phyloP scores from a whole-genome alignment of 2,888 invertebrate genomes.

The Apocheima hispidaria region DNA sequence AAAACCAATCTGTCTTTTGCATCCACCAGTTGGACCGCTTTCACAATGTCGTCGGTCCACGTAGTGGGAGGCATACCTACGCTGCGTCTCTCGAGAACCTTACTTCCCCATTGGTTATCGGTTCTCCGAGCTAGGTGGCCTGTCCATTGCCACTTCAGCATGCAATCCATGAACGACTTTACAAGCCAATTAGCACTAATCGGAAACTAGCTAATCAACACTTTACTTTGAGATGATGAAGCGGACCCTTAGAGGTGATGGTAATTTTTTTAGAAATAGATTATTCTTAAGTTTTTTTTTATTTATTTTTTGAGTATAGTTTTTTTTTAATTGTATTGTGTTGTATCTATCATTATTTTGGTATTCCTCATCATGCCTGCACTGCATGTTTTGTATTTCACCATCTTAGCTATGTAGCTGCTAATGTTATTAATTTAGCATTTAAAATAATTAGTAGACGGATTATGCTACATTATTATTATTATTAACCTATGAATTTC shows the following conservation, averaged over 20 bases:
- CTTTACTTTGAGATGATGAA: too few relatives aligned
- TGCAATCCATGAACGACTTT: too few relatives aligned
- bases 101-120: too few relatives aligned
- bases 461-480: neutral
- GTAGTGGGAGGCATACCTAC: too few relatives aligned
- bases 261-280: neutral
- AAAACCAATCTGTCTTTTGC: too few relatives aligned
- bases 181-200: too few relatives aligned
- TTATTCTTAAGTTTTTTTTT: neutral
- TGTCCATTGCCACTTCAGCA: too few relatives aligned
- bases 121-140: too few relatives aligned
- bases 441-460: neutral
- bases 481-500: neutral
- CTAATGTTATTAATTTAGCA: neutral
- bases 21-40: too few relatives aligned
- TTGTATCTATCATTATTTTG: neutral
- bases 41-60: too few relatives aligned
- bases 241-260: neutral
- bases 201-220: too few relatives aligned
- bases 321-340: neutral
- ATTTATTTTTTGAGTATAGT: neutral
- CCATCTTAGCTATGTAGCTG: neutral
- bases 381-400: slow-evolving; percentile 10
- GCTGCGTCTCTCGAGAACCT: too few relatives aligned
- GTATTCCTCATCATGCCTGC: neutral